Evolutionary conservation across 1,140 invertebrate species (phyloP).

Genomic region (Zophobas morio): DNA sequence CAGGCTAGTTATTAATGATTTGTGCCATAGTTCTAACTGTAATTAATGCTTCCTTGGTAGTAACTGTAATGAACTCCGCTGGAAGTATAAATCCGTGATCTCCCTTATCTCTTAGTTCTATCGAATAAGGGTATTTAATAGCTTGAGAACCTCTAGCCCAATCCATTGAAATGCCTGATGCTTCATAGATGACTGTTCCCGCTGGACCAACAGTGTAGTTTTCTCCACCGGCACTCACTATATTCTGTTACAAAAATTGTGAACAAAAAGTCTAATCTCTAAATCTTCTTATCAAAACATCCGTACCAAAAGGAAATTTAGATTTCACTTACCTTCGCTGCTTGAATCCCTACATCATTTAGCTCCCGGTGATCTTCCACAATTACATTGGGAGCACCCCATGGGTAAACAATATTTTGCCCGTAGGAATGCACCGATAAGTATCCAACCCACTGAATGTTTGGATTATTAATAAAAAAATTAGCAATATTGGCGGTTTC

Average conservation of each 20-base stretch:
- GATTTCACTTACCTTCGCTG: constrained; percentile 70
- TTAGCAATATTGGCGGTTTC: constrained; percentile 84
- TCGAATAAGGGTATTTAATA: constrained; percentile 91
- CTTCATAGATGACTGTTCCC: constrained; percentile 82
- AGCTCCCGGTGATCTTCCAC: constrained; percentile 82
- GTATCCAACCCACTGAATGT: constrained; percentile 78
- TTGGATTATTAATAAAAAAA: constrained; percentile 70
- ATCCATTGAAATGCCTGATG: constrained; percentile 89
- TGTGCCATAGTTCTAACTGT: too few relatives aligned
- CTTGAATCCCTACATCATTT: constrained; percentile 77
- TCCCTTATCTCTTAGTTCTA: constrained; percentile 93
- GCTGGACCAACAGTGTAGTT: constrained; percentile 83
- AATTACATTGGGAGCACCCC: constrained; percentile 83
- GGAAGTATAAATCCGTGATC: constrained; percentile 83
- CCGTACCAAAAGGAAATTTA: too few relatives aligned
- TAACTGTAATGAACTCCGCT: constrained; percentile 68
- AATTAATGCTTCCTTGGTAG: too few relatives aligned
- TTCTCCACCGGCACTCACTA: constrained; percentile 79
- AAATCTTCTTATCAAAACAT: too few relatives aligned
- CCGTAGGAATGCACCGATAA: constrained; percentile 91
- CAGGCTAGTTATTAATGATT: too few relatives aligned
- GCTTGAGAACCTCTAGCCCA: constrained; percentile 88
- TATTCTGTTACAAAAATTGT: constrained; percentile 66
- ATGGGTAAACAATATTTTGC: constrained; percentile 89
- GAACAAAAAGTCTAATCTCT: too few relatives aligned